phyloP scores from a whole-genome alignment of 2,888 invertebrate genomes.

The Ophonus ardosiacus region DNA sequence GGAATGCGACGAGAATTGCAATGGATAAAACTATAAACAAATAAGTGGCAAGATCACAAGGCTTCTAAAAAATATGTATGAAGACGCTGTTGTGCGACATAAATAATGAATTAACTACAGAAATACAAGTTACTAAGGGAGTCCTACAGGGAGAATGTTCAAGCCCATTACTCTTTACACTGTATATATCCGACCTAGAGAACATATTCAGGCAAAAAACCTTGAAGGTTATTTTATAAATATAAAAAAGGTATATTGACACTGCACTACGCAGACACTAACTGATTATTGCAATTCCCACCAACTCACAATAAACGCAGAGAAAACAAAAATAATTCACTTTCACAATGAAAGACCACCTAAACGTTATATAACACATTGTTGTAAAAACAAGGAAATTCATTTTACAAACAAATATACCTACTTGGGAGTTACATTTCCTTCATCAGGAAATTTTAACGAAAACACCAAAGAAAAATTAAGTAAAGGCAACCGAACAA shows the following conservation, averaged over 20 bases:
- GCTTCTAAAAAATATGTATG: slow-evolving; percentile 10
- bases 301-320: background rate
- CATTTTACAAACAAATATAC: background rate
- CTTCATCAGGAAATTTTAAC: no score
- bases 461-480: background rate
- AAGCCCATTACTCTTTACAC: slow-evolving; percentile 15
- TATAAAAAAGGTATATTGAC: background rate
- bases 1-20: background rate
- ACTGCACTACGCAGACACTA: slow-evolving; percentile 14
- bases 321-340: no score
- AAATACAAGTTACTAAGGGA: slow-evolving; percentile 16
- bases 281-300: background rate
- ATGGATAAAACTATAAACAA: slow-evolving; percentile 4
- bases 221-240: background rate
- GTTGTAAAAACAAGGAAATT: background rate
- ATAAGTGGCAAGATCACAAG: slow-evolving; percentile 25
- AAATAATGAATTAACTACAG: background rate
- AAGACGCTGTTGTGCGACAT: background rate
- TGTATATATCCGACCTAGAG: slow-evolving; percentile 19
- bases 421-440: background rate
- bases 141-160: slow-evolving; percentile 6
- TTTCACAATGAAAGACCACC: no score
- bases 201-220: background rate
- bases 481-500: background rate
- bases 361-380: background rate